phyloP scores from a whole-genome alignment of 1,140 invertebrate species.

The Scylla paramamosain region DNA sequence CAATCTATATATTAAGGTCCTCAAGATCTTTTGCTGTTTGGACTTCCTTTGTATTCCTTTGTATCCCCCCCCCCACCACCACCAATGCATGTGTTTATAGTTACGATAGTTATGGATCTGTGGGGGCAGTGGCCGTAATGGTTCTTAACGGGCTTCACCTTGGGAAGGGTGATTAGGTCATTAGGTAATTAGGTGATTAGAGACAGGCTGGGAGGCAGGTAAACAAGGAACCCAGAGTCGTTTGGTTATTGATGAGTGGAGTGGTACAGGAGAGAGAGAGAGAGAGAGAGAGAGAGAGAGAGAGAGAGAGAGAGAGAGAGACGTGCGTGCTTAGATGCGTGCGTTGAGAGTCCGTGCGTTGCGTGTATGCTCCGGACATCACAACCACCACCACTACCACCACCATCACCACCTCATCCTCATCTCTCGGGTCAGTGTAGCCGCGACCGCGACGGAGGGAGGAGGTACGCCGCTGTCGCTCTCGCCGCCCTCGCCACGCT shows the following conservation, averaged over 20 bases:
- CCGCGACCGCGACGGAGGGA: neutral
- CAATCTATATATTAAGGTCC: too few species aligned
- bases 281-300: conserved; percentile 20
- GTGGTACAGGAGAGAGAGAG: neutral
- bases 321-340: neutral
- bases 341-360: neutral
- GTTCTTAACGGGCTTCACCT: neutral
- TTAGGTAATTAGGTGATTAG: neutral
- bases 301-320: conserved; percentile 18
- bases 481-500: neutral
- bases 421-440: neutral
- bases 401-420: neutral
- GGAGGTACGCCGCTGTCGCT: neutral
- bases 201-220: neutral
- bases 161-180: neutral
- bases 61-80: too few species aligned
- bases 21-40: too few species aligned
- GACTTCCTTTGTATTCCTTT: too few species aligned
- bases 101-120: too few species aligned
- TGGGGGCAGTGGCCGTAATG: too few species aligned
- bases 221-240: neutral
- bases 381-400: neutral
- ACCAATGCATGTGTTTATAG: too few species aligned
- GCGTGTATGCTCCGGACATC: neutral
- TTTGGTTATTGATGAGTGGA: neutral